phyloP scores from a whole-genome alignment of 2,888 invertebrate genomes.

The Tetragonula carbonaria region DNA sequence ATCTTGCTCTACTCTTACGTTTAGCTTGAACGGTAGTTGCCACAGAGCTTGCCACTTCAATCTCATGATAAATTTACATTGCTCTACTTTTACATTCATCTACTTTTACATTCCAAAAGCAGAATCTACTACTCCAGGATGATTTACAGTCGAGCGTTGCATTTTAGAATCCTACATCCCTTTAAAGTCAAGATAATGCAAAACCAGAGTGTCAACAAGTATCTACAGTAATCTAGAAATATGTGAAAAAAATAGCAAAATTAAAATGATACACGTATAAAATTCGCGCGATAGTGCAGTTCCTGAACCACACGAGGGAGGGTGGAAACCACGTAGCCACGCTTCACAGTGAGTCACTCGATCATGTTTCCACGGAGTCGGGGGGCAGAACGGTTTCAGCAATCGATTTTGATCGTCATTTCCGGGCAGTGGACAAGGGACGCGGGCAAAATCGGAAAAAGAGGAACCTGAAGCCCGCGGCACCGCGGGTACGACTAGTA shows the following conservation, averaged over 20 bases:
- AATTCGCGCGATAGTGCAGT: neutral
- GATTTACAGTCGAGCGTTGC: no score
- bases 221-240: no score
- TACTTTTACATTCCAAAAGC: neutral
- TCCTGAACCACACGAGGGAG: neutral
- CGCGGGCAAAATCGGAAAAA: conserved; percentile 50
- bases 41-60: neutral
- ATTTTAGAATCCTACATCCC: neutral
- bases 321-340: neutral
- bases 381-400: conserved; percentile 21
- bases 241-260: no score
- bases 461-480: conserved; percentile 11
- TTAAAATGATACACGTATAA: neutral
- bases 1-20: neutral
- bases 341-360: conserved; percentile 30
- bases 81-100: neutral
- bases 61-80: neutral
- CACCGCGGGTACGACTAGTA: conserved; percentile 6
- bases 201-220: no score
- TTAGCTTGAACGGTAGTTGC: neutral
- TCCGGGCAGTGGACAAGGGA: conserved; percentile 33
- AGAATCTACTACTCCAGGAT: neutral
- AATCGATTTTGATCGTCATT: conserved; percentile 53
- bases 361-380: conserved; percentile 7
- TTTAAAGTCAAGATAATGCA: no score